These are phyloP conservation scores for Hofmannophila pseudospretella DNA, from an alignment of 2,888 invertebrate genomes.

Conservation along the genomic window DNA sequence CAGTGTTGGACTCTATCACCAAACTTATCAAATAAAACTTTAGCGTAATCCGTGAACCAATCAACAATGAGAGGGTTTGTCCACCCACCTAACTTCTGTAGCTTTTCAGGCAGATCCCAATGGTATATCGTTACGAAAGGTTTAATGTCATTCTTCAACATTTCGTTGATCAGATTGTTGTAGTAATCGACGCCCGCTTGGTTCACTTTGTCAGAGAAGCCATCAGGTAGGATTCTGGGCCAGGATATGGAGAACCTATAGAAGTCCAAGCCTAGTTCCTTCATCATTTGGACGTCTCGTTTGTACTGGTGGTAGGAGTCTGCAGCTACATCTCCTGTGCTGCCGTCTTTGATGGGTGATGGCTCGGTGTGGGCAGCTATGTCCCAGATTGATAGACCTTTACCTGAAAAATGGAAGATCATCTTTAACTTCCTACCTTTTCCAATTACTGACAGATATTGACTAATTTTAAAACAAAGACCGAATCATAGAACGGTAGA, in stretches of 20 bases:
- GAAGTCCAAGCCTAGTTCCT: slow-evolving; percentile 63
- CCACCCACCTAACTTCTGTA: slow-evolving; percentile 79
- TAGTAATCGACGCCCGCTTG: slow-evolving; percentile 80
- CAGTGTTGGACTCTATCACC: slow-evolving; percentile 71
- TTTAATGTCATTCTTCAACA: slow-evolving; percentile 72
- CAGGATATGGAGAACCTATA: slow-evolving; percentile 81
- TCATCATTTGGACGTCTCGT: slow-evolving; percentile 65
- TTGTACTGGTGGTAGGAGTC: slow-evolving; percentile 81
- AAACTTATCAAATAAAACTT: slow-evolving; percentile 62
- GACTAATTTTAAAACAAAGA: not conserved
- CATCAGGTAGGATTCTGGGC: slow-evolving; percentile 81
- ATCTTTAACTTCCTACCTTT: not conserved
- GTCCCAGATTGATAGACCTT: slow-evolving; percentile 79
- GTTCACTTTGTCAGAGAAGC: slow-evolving; percentile 70
- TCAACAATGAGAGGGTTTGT: slow-evolving; percentile 68
- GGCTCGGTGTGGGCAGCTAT: slow-evolving; percentile 33
- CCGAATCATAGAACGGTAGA: no score
- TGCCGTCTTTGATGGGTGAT: slow-evolving; percentile 38
- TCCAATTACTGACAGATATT: not conserved
- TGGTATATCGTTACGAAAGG: slow-evolving; percentile 80
- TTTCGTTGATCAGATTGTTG: slow-evolving; percentile 77
- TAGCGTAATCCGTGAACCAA: slow-evolving; percentile 77
- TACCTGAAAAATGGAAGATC: slow-evolving; percentile 61
- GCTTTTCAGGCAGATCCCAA: slow-evolving; percentile 77
- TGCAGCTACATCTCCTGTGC: slow-evolving; percentile 78